A percentile compares a stretch with the other conserved stretches of the same genome.
Conservation (phyloP, 2,797 vertebrate genomes). For the Mus caroli region DNA sequence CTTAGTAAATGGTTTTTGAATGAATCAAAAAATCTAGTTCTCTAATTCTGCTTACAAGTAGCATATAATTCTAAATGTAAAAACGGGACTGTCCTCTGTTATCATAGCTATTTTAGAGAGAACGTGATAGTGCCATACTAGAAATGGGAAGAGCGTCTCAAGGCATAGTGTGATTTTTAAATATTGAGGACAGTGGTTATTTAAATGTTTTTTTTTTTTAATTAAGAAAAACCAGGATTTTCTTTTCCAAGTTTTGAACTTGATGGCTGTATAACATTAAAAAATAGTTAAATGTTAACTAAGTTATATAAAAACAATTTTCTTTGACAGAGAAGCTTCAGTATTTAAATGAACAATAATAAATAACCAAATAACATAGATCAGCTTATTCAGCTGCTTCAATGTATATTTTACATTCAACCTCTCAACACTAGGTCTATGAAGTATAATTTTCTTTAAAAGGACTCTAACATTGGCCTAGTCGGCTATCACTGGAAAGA, state of each 20-base stretch:
- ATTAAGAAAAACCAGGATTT: conserved; percentile 23
- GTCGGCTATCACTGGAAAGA: too few relatives aligned
- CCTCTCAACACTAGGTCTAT: neutral
- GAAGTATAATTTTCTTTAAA: neutral
- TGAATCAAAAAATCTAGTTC: neutral
- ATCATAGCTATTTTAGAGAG: neutral
- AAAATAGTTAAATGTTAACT: conserved; percentile 77
- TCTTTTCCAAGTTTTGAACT: conserved; percentile 73
- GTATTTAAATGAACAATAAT: conserved; percentile 77
- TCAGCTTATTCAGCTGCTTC: neutral
- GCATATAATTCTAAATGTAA: conserved; percentile 29
- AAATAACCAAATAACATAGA: neutral
- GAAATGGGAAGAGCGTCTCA: neutral
- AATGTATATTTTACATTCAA: neutral
- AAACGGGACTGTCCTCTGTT: conserved; percentile 8
- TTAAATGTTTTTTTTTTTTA: neutral
- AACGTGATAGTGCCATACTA: conserved; percentile 22
- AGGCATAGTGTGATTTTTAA: neutral
- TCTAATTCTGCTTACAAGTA: neutral
- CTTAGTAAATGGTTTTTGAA: neutral
- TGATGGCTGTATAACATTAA: conserved; percentile 75
- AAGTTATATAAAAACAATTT: conserved; percentile 58
- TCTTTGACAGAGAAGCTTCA: conserved; percentile 75
- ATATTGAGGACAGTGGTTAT: neutral
- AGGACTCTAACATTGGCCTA: neutral